phyloP scores from a whole-genome alignment of 2,113 vertebrate species.

The Desmodus rotundus region DNA sequence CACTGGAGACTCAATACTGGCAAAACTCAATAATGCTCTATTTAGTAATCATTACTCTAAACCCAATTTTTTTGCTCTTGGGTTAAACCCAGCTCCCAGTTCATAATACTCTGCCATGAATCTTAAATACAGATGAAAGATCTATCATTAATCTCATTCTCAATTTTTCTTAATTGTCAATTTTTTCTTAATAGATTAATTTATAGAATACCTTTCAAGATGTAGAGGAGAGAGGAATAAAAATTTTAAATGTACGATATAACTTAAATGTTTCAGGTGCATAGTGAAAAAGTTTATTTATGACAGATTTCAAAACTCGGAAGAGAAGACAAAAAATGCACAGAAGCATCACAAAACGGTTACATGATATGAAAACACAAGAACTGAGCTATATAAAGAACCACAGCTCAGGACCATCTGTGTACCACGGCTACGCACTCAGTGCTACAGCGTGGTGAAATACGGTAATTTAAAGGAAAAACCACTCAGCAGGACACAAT shows the following conservation, averaged over 20 bases:
- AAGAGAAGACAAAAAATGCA: constrained; percentile 70
- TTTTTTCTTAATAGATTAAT: neutral
- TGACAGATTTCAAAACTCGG: constrained; percentile 65
- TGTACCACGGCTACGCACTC: constrained; percentile 66
- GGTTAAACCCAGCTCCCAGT: neutral
- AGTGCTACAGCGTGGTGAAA: constrained; percentile 56
- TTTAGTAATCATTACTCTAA: neutral
- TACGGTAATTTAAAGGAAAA: constrained; percentile 58
- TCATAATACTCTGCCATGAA: neutral
- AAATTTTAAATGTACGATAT: neutral
- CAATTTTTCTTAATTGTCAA: neutral
- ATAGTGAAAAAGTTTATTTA: constrained; percentile 85
- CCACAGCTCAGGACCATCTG: constrained; percentile 52
- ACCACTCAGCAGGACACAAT: constrained; percentile 49
- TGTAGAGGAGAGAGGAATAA: neutral
- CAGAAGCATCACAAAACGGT: constrained; percentile 77
- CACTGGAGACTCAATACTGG: neutral
- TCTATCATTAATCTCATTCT: neutral
- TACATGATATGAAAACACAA: constrained; percentile 77
- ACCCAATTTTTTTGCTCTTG: neutral
- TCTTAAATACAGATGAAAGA: neutral
- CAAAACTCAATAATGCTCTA: neutral
- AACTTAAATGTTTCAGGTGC: constrained; percentile 66
- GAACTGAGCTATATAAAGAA: constrained; percentile 65
- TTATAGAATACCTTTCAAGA: neutral